Percentiles rank a stretch among this genome's conserved stretches.
Conservation (phyloP, 1,140 invertebrate genomes). For the Ceratina calcarata region DNA sequence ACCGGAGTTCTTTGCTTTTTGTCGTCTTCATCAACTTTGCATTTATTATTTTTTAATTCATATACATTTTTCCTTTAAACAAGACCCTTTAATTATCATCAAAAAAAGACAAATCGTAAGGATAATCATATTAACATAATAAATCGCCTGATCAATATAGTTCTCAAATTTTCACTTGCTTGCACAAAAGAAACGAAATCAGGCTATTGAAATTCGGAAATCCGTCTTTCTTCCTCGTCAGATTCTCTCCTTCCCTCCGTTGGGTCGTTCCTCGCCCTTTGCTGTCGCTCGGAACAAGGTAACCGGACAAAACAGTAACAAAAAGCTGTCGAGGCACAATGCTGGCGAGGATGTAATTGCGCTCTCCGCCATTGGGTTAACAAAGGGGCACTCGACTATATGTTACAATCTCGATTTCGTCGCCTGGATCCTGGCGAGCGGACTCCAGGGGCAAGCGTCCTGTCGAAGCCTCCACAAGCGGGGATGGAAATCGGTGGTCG, state of each 20-base stretch:
- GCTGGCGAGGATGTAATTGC: conserved; percentile 74
- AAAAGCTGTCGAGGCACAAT: conserved; percentile 73
- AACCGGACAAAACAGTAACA: conserved; percentile 75
- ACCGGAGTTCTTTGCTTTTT: background rate
- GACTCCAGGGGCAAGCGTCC: background rate
- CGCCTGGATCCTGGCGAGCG: conserved; percentile 68
- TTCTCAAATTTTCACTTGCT: background rate
- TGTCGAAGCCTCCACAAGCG: conserved; percentile 18
- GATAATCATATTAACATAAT: too few species aligned
- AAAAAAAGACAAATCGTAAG: too few species aligned
- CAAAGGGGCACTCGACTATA: conserved; percentile 75
- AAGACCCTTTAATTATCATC: background rate
- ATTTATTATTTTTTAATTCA: too few species aligned
- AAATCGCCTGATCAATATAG: too few species aligned
- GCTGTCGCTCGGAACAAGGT: conserved; percentile 11
- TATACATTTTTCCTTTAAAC: too few species aligned
- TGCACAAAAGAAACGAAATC: too few species aligned
- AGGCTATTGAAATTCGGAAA: background rate
- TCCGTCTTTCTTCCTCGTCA: background rate
- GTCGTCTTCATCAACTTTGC: too few species aligned
- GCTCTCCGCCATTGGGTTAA: conserved; percentile 63
- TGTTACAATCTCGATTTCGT: conserved; percentile 78
- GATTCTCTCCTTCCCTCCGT: background rate
- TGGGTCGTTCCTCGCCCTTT: background rate
- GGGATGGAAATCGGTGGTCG: conserved; percentile 45